A percentile compares a stretch with the other conserved stretches of the same genome.
These are phyloP conservation scores for Meloidogyne hapla DNA, from an alignment of 1,140 invertebrate genomes.

Conservation along the genomic window DNA sequence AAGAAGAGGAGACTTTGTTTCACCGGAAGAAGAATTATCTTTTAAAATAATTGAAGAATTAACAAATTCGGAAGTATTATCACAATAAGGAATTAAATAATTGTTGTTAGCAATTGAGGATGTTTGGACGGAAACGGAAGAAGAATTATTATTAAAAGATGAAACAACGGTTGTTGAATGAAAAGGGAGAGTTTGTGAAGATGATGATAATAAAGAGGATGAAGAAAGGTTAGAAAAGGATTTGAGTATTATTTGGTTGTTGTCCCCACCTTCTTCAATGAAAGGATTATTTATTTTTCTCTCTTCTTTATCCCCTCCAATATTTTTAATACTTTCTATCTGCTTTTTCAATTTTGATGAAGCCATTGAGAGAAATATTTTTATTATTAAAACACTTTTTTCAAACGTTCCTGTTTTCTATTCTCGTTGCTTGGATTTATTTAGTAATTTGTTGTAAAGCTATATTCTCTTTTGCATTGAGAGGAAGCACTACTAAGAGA, in stretches of 20 bases:
- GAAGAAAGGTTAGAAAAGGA: neutral
- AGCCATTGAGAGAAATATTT: slow-evolving; percentile 1
- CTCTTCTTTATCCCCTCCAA: neutral
- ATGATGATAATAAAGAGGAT: neutral
- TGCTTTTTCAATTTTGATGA: slow-evolving; percentile 2
- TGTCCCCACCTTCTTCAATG: neutral
- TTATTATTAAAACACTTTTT: neutral
- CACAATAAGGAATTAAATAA: neutral
- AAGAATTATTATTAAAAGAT: neutral
- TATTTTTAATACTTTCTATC: neutral
- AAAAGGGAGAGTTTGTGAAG: neutral
- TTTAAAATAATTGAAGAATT: neutral
- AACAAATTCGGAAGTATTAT: neutral
- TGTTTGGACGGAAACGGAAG: neutral
- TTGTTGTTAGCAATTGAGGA: neutral
- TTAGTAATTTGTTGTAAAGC: neutral
- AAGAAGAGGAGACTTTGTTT: neutral
- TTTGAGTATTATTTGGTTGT: neutral
- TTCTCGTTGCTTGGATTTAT: neutral
- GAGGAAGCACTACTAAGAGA: neutral
- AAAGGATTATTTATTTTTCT: neutral
- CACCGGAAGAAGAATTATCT: neutral
- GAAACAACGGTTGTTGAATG: neutral
- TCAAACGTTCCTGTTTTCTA: neutral
- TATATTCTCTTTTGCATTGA: neutral